Conservation (phyloP, 1,140 invertebrate species). For the Phthorimaea operculella region DNA sequence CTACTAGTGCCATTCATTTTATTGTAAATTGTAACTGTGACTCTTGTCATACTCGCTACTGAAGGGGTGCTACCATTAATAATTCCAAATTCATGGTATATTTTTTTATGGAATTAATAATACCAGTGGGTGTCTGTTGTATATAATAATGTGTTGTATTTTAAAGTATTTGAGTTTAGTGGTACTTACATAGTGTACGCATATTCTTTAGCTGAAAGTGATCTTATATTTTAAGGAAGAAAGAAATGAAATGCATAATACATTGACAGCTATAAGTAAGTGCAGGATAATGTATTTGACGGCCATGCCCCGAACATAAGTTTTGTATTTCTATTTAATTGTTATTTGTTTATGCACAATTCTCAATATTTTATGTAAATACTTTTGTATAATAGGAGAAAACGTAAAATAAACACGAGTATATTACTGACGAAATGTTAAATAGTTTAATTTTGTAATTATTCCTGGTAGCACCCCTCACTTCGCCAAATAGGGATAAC, state of each 20-base stretch:
- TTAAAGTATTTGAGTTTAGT: slow-evolving; percentile 67
- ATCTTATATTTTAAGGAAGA: slow-evolving; percentile 63
- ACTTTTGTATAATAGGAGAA: slow-evolving; percentile 69
- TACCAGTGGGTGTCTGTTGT: slow-evolving; percentile 66
- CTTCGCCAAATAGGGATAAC: slow-evolving; percentile 67
- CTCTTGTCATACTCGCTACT: slow-evolving; percentile 69
- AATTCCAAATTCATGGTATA: slow-evolving; percentile 68
- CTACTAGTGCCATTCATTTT: slow-evolving; percentile 68
- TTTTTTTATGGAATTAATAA: slow-evolving; percentile 65
- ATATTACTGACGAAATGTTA: slow-evolving; percentile 68
- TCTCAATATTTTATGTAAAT: slow-evolving; percentile 70
- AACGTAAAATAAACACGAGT: slow-evolving; percentile 69
- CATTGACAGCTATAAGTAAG: slow-evolving; percentile 59
- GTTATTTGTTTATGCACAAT: slow-evolving; percentile 71
- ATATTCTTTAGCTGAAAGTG: slow-evolving; percentile 64
- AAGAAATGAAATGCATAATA: slow-evolving; percentile 62
- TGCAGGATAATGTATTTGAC: slow-evolving; percentile 56
- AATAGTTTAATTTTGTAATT: slow-evolving; percentile 68
- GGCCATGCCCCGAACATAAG: slow-evolving; percentile 58
- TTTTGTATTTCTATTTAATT: slow-evolving; percentile 68
- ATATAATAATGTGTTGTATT: slow-evolving; percentile 65
- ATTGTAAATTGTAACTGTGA: slow-evolving; percentile 67
- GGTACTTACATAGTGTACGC: slow-evolving; percentile 64
- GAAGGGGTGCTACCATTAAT: slow-evolving; percentile 70
- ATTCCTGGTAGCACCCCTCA: slow-evolving; percentile 70